phyloP scores from a whole-genome alignment of 2,888 invertebrate genomes.

The Epinotia demarniana region DNA sequence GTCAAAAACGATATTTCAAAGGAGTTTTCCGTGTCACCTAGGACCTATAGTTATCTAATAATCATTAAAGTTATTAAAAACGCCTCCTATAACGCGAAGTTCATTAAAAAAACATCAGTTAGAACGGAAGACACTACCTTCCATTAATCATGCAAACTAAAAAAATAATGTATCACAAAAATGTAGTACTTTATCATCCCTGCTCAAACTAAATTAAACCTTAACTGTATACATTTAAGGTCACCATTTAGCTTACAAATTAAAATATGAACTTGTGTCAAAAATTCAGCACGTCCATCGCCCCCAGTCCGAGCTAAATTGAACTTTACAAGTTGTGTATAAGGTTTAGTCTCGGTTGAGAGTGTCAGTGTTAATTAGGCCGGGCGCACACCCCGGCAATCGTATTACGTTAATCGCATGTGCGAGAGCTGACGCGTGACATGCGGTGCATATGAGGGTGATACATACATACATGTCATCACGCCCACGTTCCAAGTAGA shows the following conservation, averaged over 20 bases:
- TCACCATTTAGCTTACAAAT: slow-evolving; percentile 8
- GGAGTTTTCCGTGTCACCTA: too few relatives aligned
- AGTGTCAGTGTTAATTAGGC: slow-evolving; percentile 56
- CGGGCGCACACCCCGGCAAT: slow-evolving; percentile 57
- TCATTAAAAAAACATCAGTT: slow-evolving; percentile 30
- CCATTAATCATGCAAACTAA: slow-evolving; percentile 29
- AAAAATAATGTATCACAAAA: slow-evolving; percentile 23
- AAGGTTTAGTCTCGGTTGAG: neutral
- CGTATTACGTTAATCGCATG: slow-evolving; percentile 66
- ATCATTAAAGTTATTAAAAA: slow-evolving; percentile 16
- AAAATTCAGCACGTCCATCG: neutral
- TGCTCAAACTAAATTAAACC: neutral
- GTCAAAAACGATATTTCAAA: too few relatives aligned
- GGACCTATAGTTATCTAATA: too few relatives aligned
- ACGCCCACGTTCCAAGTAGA: too few relatives aligned
- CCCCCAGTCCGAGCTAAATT: neutral
- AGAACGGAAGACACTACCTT: slow-evolving; percentile 13
- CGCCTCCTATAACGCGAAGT: slow-evolving; percentile 1
- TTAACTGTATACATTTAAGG: neutral
- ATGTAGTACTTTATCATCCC: neutral
- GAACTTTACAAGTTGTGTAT: neutral
- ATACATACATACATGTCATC: neutral
- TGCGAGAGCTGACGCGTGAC: slow-evolving; percentile 59
- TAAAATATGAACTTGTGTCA: slow-evolving; percentile 17
- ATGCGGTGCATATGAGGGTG: slow-evolving; percentile 7